Conservation (phyloP, 2,113 vertebrate genomes). For the Scophthalmus maximus region DNA sequence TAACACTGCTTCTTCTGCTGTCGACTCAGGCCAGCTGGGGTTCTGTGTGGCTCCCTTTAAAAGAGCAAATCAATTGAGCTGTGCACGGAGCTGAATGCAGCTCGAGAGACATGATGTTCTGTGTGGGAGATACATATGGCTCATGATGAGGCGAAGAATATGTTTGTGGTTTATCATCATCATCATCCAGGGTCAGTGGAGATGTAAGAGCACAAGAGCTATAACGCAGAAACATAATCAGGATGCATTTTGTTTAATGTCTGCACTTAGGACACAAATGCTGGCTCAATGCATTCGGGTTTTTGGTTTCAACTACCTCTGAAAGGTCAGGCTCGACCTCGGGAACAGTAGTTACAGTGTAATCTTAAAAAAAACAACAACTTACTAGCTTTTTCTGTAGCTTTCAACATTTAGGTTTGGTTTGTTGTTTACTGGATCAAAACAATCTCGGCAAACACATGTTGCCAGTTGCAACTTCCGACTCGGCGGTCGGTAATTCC, state of each 20-base stretch:
- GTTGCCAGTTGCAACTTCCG: no score
- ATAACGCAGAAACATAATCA: not conserved
- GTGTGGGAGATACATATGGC: not conserved
- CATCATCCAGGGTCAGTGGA: no score
- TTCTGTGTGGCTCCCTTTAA: slow-evolving; percentile 8
- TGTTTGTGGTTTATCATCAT: no score
- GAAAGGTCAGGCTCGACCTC: not conserved
- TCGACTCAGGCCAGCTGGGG: slow-evolving; percentile 22
- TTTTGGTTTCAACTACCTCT: no score
- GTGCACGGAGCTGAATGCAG: not conserved
- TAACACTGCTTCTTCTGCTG: slow-evolving; percentile 36
- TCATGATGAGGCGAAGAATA: not conserved
- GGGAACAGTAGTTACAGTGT: no score
- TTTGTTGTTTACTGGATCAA: not conserved
- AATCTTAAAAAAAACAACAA: no score
- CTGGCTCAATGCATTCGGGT: not conserved
- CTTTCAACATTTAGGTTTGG: no score
- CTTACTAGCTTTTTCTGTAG: not conserved
- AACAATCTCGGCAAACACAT: no score
- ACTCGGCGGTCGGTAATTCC: no score
- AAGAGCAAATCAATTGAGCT: slow-evolving; percentile 8
- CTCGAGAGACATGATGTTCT: not conserved
- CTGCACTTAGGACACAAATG: not conserved
- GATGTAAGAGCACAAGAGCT: no score
- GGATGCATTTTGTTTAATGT: not conserved